Evolutionary conservation across 2,113 vertebrate species (phyloP), one percentile per base, ranked within the genome.

Genomic region (Stigmatopora nigra): DNA sequence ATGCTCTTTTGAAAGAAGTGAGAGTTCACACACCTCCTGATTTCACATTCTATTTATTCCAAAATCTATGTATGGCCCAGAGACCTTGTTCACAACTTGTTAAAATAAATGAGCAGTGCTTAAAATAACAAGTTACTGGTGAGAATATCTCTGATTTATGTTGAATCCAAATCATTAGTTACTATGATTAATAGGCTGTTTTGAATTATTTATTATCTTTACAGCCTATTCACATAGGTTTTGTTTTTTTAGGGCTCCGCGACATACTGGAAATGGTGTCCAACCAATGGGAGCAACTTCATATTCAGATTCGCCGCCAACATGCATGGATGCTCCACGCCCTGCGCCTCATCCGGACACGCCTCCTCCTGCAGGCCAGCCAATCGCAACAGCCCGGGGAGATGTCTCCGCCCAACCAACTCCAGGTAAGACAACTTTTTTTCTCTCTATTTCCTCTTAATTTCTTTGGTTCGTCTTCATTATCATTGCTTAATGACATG

Each of bases 291-390:
- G 94, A 93, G 79, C 94, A 98, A 86, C 92, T 99, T 78, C 95
- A 97, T 92, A 92, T 90, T 73, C 96, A 99, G 93, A 96, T 98
- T 87, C 93, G 94, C 85, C 92, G 95, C 81, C 96, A 98, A 84
- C 96, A 99, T 87, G 91, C 93, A 87, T 99, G 96, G 96, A 97
- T 99, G 91, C 92, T 98, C 81, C 90, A 90, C 75, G 88, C 94
- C 70, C 91, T 99, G 73, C 93, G 94, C 77, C 91, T 91, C 91
- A 91, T 98, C 92, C 96, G 95, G 93, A 88, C 92, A 16, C 92
- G 93, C 89, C 92, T 97, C 79, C 89, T 98, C 85, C 70, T 15
- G 53, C 53, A 72, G 53, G 85, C 91, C 86, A 85, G 90, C 90
- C 91, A 94, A 89, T 92, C 90, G 75, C 69, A 77, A 0, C 48